Evolutionary conservation across 1,140 invertebrate genomes (phyloP), one percentile per base, ranked within the genome.

Genomic region (Dendrolimus punctatus): DNA sequence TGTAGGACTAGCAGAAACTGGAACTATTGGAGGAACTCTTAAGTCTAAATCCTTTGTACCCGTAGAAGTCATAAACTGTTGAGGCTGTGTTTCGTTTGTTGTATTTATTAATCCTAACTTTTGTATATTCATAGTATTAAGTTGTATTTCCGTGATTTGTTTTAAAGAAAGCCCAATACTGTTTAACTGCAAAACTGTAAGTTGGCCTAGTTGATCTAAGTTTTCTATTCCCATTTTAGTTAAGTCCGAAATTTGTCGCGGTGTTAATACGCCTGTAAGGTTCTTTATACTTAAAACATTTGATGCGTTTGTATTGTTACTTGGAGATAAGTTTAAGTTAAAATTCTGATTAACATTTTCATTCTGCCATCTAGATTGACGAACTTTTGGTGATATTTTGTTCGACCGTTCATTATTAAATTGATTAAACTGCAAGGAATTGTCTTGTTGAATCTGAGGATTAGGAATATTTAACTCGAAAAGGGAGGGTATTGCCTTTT

Each of bases 361-460:
- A 64, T 82, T 83, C 71, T 86, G 88, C 91, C 91, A 92, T 54
- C 91, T 81, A 5, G 91, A 91, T 41, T 90, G 90, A 38, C 90
- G 83, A 40, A 90, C 87, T 70, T 90, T 90, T 46, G 87, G 76
- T 37, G 83, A 83, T 38, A 77, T 71, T 67, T 87, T 88, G 53
- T 80, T 88, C 63, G 73, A 73, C 59, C 72, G 80, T 8, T 88
- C 84, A 55, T 70, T 72, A 57, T 68, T 66, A 57, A 63, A 74
- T 50, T 75, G 67, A 58, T 74, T 71, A 40, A 57, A 62, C 66
- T 73, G 66, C 39, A 68, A 52, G 42, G 54, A 60, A 55, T 81
- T 73, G 38, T 58, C 23, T 23, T 23, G 23, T 23, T 23, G 44
- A 60, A 69, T 73, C 70, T 78, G 76, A 23, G 88, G 88, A 53